These are phyloP conservation scores for Chelon labrosus DNA, from an alignment of 2,797 vertebrate species.

Conservation along the genomic window DNA sequence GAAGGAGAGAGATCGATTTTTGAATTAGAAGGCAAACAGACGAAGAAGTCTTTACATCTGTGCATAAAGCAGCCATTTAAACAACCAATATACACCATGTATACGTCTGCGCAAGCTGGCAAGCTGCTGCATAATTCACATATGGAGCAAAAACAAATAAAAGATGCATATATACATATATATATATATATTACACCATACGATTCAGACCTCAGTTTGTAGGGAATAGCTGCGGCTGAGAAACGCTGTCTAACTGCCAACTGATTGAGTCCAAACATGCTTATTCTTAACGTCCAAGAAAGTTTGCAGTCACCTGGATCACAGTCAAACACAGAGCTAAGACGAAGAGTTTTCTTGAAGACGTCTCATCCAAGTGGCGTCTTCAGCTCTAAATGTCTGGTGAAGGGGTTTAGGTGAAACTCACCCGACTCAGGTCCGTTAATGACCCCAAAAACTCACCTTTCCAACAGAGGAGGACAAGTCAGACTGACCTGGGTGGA, in stretches of 20 bases:
- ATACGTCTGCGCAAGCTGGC: neutral
- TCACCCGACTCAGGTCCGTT: too few relatives aligned
- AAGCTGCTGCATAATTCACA: slow-evolving; percentile 4
- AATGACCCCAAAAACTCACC: too few relatives aligned
- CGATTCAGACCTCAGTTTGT: slow-evolving; percentile 7
- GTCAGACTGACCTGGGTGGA: too few relatives aligned
- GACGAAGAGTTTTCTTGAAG: too few relatives aligned
- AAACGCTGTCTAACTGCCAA: slow-evolving; percentile 6
- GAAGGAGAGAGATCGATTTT: slow-evolving; percentile 5
- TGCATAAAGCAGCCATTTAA: slow-evolving; percentile 2
- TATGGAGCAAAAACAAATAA: slow-evolving; percentile 15
- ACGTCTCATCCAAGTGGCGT: too few relatives aligned
- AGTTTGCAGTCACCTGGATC: too few relatives aligned
- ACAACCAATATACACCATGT: neutral
- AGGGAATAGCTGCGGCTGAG: slow-evolving; percentile 13
- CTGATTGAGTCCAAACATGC: slow-evolving; percentile 8
- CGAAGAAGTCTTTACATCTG: slow-evolving; percentile 39
- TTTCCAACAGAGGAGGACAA: too few relatives aligned
- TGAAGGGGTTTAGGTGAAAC: too few relatives aligned
- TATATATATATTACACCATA: neutral
- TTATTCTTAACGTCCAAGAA: neutral
- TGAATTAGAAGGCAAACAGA: slow-evolving; percentile 29
- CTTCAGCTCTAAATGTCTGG: too few relatives aligned
- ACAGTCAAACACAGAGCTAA: too few relatives aligned
- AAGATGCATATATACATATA: neutral